Base-by-base conservation (phyloP, 2,888 invertebrate species). In the Erpobdella octoculata region DNA sequence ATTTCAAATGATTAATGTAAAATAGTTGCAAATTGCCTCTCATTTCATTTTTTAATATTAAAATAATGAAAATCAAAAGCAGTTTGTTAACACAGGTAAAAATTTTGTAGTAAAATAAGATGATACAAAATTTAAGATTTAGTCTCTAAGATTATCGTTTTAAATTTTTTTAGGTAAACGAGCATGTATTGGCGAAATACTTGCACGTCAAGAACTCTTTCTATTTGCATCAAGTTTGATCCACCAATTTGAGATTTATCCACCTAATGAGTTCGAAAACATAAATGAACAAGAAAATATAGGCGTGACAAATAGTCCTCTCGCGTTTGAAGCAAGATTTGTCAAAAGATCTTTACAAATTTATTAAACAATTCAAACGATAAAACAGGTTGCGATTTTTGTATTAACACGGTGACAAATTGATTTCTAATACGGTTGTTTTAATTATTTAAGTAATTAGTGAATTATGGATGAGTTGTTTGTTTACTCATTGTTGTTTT, bases 151-250 rank as follows among this genome's bases (percentile, higher is more conserved):
- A 53, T 25, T 18, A 53, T 18, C 12, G 2, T 28, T 15, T 1
- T 64, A 0, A n/a, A 12, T 9, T 33, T 15, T 9, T 33, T 9
- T 33, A 68, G 68, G 68, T 15, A 68, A 68, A 46, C 21, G 68
- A 28, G n/a, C 68, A 9, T 68, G 68, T 35, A 2, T 46, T 38
- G 68, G 68, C 3, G 68, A 41, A 35, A 31, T 46, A 46, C 15
- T 68, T 2, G 68, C 68, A 12, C 68, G 68, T 21, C 68, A 68
- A 33, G 68, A 68, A n/a, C 15, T 68, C 1, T 68, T 68, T 53
- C 31, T 68, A 21, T 68, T 68, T 28, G 48, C 46, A 28, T 28
- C 68, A 21, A 28, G 48, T 28, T 53, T 68, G 31, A 35, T 36
- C 5, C 69, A 53, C 35, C 36, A 36, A 15, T 62, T 66, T 25